Percentiles rank a stretch among this genome's conserved stretches.
Conservation (phyloP, 2,797 vertebrate genomes). For the Aeoliscus strigatus region DNA sequence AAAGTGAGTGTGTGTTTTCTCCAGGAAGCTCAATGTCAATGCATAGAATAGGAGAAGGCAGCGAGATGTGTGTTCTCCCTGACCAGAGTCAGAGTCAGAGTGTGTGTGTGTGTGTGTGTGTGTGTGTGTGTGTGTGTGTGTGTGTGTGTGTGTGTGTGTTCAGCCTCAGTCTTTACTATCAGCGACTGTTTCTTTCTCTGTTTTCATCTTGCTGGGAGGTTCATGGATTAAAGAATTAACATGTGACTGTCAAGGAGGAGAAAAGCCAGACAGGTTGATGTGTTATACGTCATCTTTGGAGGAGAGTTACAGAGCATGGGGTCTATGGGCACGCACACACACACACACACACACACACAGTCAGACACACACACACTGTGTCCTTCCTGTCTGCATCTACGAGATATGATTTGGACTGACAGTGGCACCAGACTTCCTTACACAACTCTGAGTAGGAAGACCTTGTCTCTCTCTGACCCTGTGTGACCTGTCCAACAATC, state of each 20-base stretch:
- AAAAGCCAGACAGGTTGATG: conserved; percentile 37
- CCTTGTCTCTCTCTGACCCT: conserved; percentile 59
- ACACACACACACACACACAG: neutral
- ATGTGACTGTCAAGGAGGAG: conserved; percentile 55
- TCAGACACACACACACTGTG: conserved; percentile 27
- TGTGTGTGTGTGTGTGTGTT: neutral
- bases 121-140: conserved; percentile 8
- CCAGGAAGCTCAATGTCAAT: conserved; percentile 39
- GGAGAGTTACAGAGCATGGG: conserved; percentile 37
- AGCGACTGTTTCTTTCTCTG: conserved; percentile 50
- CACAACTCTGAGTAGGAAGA: conserved; percentile 60
- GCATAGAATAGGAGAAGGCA: conserved; percentile 30
- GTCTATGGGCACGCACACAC: conserved; percentile 8
- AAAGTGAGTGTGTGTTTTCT: conserved; percentile 52
- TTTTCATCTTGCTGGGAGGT: conserved; percentile 61
- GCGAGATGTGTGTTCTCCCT: conserved; percentile 30
- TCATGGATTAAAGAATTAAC: conserved; percentile 72
- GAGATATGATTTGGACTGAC: conserved; percentile 66
- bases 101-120: conserved; percentile 37
- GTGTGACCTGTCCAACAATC: conserved; percentile 52
- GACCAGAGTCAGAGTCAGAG: conserved; percentile 60
- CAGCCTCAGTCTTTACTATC: too few species aligned
- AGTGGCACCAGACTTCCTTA: conserved; percentile 71
- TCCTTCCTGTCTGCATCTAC: conserved; percentile 58
- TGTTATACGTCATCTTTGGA: conserved; percentile 33